These are phyloP conservation scores for rabbit (Oryctolagus cuniculus) DNA, from an alignment of 2,113 vertebrate genomes.

Conservation along the genomic window mOryCun1.1 NC_091449.1:34206001-34206500, in stretches of 20 bases:
- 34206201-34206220: not conserved
- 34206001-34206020: no score
- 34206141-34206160: not conserved
- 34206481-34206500: not conserved
- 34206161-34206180: not conserved
- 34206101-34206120: not conserved
- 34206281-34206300: not conserved
- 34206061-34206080: no score
- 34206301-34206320: not conserved
- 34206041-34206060: no score
- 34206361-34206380: not conserved
- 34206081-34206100: no score
- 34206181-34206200: not conserved
- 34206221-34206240: slow-evolving; percentile 8
- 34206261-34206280: not conserved
- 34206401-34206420: slow-evolving; percentile 12
- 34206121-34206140: not conserved
- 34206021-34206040: no score
- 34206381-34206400: not conserved
- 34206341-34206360: not conserved
- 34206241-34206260: not conserved
- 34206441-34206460: not conserved
- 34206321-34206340: not conserved
- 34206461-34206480: not conserved
- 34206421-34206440: not conserved